Base-by-base conservation (phyloP, 1,140 invertebrate species). In the Meteorus sp. region DNA sequence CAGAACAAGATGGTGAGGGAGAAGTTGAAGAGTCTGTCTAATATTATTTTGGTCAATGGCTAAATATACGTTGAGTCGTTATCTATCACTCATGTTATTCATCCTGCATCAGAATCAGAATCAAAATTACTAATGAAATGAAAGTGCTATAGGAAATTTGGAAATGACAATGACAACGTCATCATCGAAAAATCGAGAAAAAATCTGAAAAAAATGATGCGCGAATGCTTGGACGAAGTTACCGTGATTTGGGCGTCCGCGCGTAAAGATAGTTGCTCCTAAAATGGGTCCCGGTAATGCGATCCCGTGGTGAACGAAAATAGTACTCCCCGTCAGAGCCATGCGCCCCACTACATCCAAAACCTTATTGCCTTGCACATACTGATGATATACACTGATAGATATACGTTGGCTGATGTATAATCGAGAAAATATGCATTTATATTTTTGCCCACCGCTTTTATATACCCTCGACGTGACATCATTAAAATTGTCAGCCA, bases 271-370 rank as follows among this genome's bases (percentile, higher is more conserved):
- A 82, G 81, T 79, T 83, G 80, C 79, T 82, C 82, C 82, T 82
- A 84, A 85, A 84, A 85, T 84, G 83, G 83, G 73, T 73, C 77
- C 78, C 68, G 77, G 83, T 81, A 85, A 85, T 71, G 81, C 78
- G 83, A 85, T 84, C 79, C 73, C 72, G 73, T 73, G 69, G 65
- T 66, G 73, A 68, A 76, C 71, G 74, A 81, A 83, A 83, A 82
- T 83, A 82, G 81, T 65, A n/a, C 45, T 58, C 54, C 35, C 54
- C 55, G 55, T 61, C 56, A 57, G n/a, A n/a, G 56, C 59, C 64
- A 39, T 33, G 43, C 45, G 41, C 44, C 9, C 54, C 50, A 56
- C 44, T 25, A 37, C 58, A 47, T 53, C 55, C 56, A 51, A 64
- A 65, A 37, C 37, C 47, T 27, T 25, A 25, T 15, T 31, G 25